Percentiles rank a stretch among this genome's conserved stretches.
Conservation (phyloP, 2,113 vertebrate species). For the Cheilinus undulatus region DNA sequence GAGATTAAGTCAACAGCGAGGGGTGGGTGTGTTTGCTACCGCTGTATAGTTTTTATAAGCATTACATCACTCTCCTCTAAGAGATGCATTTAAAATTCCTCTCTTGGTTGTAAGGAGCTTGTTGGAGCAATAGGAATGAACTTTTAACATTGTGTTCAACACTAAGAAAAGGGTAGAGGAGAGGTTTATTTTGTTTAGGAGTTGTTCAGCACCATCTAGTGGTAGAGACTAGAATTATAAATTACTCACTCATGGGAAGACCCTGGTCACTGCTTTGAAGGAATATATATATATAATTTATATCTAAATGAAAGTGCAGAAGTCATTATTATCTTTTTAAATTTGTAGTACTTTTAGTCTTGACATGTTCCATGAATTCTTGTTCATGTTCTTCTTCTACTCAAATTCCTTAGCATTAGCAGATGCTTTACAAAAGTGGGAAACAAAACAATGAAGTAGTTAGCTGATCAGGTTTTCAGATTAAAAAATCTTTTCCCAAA, state of each 20-base stretch:
- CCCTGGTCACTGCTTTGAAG: no score
- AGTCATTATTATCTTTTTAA: no score
- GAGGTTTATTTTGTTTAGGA: not conserved
- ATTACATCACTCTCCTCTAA: conserved; percentile 41
- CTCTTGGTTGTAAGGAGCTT: conserved; percentile 9
- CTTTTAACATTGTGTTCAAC: conserved; percentile 30
- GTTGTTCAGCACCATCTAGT: conserved; percentile 64
- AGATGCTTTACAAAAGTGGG: no score
- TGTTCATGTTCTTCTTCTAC: no score
- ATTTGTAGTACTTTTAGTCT: no score
- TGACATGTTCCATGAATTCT: no score
- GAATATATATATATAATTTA: no score
- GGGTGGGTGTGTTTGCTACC: conserved; percentile 19
- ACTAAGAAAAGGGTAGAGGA: not conserved
- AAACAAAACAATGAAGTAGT: no score
- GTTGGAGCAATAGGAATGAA: conserved; percentile 14
- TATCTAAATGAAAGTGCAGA: no score
- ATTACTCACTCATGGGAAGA: not conserved
- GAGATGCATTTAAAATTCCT: conserved; percentile 45
- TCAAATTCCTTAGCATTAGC: no score
- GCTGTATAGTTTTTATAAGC: conserved; percentile 46
- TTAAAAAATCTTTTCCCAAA: no score
- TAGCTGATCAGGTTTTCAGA: no score
- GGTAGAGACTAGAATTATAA: conserved; percentile 25
- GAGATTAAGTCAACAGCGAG: conserved; percentile 49